phyloP scores from a whole-genome alignment of 1,140 invertebrate genomes.

The Globodera rostochiensis region DNA sequence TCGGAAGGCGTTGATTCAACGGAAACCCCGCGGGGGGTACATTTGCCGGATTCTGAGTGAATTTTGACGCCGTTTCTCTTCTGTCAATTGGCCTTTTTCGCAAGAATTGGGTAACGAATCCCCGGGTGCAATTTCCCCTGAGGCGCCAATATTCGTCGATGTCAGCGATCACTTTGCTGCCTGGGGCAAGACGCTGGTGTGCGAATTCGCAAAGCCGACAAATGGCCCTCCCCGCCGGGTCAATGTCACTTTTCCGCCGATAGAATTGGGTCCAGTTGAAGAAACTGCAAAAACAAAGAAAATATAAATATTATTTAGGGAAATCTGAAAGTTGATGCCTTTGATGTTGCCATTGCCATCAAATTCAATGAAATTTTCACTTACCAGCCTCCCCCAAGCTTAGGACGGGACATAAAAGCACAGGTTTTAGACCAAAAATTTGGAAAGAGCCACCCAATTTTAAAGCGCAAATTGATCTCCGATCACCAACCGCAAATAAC shows the following conservation, averaged over 20 bases:
- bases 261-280: conserved; percentile 27
- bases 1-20: background rate
- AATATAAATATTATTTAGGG: background rate
- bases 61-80: background rate
- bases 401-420: background rate
- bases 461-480: background rate
- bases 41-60: background rate
- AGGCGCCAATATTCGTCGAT: background rate
- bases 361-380: background rate
- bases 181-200: background rate
- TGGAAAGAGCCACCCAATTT: background rate
- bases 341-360: background rate
- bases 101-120: background rate
- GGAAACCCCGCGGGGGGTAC: background rate
- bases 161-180: background rate
- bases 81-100: background rate
- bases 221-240: conserved; percentile 13
- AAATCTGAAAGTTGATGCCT: background rate
- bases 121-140: background rate
- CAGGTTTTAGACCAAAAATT: background rate
- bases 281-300: background rate
- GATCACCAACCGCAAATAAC: conserved; percentile 25
- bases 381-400: background rate
- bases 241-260: background rate
- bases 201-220: conserved; percentile 18